Evolutionary conservation across 2,888 invertebrate species (phyloP).

Genomic region (Odiellus spinosus): DNA sequence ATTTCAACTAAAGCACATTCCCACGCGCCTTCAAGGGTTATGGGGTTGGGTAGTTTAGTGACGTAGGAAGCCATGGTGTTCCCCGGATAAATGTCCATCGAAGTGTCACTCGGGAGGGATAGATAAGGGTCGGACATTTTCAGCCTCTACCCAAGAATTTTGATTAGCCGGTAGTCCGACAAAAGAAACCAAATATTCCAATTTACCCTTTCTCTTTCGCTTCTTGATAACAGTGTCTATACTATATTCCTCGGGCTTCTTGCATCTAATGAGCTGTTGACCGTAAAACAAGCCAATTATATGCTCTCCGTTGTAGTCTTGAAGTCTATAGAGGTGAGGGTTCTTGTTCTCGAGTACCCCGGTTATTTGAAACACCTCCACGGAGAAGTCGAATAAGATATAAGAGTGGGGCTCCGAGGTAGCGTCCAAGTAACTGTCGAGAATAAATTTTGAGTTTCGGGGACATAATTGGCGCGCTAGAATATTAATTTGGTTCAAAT

Average conservation of each 20-base stretch:
- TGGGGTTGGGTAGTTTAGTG: slow-evolving; percentile 19
- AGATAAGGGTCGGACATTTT: slow-evolving; percentile 9
- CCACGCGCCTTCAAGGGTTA: slow-evolving; percentile 20
- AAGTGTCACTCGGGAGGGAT: slow-evolving; percentile 20
- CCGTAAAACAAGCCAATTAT: background rate
- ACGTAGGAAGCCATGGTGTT: slow-evolving; percentile 21
- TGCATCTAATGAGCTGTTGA: slow-evolving; percentile 3
- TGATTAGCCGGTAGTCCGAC: background rate
- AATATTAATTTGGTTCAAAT: no score
- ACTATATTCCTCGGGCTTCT: background rate
- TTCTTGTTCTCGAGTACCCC: background rate
- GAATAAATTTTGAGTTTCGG: no score
- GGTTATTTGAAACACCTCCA: no score
- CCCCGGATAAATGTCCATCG: slow-evolving; percentile 19
- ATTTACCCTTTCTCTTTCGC: background rate
- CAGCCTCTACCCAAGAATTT: background rate
- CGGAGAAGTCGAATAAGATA: no score
- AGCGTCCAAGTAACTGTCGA: no score
- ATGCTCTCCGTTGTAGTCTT: background rate
- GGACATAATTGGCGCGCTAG: no score
- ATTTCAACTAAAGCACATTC: slow-evolving; percentile 18
- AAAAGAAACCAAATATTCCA: background rate
- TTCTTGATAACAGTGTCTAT: slow-evolving; percentile 1
- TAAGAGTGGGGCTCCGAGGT: no score
- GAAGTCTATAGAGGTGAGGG: background rate